Evolutionary conservation across 2,888 invertebrate genomes (phyloP).

Genomic region (Drosophila buzzatii): DNA sequence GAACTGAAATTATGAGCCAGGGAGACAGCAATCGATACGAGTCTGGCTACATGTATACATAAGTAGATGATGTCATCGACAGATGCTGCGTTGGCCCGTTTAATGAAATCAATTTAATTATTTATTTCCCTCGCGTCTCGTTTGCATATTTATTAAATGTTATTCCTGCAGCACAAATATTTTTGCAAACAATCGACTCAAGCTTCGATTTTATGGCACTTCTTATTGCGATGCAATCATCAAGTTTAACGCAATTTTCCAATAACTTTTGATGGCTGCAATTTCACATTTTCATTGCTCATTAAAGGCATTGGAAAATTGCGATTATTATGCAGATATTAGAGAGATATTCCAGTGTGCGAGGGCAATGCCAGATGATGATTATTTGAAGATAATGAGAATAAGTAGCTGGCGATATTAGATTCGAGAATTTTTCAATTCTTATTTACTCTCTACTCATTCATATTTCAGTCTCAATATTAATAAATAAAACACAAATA

Average conservation of each 20-base stretch:
- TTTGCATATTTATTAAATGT: slow-evolving; percentile 72
- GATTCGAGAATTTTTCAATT: too few species aligned
- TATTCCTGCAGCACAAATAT: not conserved
- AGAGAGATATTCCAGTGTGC: too few species aligned
- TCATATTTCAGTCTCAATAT: not conserved
- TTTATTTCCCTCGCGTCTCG: slow-evolving; percentile 58
- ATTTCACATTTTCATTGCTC: not conserved
- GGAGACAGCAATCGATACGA: slow-evolving; percentile 54
- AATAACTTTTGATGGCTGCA: not conserved
- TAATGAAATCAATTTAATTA: slow-evolving; percentile 78
- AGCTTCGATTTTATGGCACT: slow-evolving; percentile 1
- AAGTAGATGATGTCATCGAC: slow-evolving; percentile 55
- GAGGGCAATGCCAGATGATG: too few species aligned
- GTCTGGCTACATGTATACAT: slow-evolving; percentile 7
- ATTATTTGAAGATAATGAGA: too few species aligned
- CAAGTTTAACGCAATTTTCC: slow-evolving; percentile 3
- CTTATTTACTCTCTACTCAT: too few species aligned
- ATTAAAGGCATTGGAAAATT: not conserved
- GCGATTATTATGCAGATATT: not conserved
- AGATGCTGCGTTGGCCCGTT: slow-evolving; percentile 55
- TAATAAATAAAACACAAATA: not conserved
- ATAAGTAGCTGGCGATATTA: too few species aligned
- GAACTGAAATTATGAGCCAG: slow-evolving; percentile 66
- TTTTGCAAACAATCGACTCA: slow-evolving; percentile 16
- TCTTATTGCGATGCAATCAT: not conserved